Percentiles rank a stretch among this genome's conserved stretches.
Conservation (phyloP, 2,797 vertebrate genomes). For the Pseudopleuronectes americanus region DNA sequence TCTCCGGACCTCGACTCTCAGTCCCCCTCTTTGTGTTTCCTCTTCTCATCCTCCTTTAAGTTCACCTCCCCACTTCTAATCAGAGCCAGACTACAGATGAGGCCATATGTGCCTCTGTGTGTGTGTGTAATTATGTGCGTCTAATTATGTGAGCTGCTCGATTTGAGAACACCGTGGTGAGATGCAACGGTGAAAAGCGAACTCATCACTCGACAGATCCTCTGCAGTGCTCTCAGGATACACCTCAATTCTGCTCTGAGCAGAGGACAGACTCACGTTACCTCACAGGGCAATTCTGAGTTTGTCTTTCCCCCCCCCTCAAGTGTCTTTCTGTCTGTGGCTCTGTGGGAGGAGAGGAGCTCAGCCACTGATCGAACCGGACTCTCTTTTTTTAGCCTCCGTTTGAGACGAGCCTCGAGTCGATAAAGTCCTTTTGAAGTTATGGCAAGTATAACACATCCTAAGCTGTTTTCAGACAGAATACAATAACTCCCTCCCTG, state of each 20-base stretch:
- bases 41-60: constrained; percentile 44
- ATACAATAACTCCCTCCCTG: background rate
- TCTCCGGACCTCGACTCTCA: constrained; percentile 43
- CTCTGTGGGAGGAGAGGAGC: constrained; percentile 7
- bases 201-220: constrained; percentile 53
- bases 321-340: constrained; percentile 13
- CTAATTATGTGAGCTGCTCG: constrained; percentile 58
- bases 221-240: constrained; percentile 37
- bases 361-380: constrained; percentile 10
- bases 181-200: constrained; percentile 54
- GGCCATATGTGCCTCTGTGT: constrained; percentile 56
- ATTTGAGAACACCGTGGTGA: constrained; percentile 35
- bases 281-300: constrained; percentile 26
- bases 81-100: constrained; percentile 64
- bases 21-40: constrained; percentile 47
- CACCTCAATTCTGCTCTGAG: constrained; percentile 19
- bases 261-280: constrained; percentile 28
- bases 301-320: constrained; percentile 21
- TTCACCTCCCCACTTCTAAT: constrained; percentile 51
- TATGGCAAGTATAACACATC: constrained; percentile 5
- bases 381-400: background rate
- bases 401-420: constrained; percentile 18
- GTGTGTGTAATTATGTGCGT: constrained; percentile 60
- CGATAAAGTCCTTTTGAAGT: constrained; percentile 17
- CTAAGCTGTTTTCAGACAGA: constrained; percentile 6